Base-by-base conservation (phyloP, 2,888 invertebrate species). In the Mellilla xanthometata region DNA sequence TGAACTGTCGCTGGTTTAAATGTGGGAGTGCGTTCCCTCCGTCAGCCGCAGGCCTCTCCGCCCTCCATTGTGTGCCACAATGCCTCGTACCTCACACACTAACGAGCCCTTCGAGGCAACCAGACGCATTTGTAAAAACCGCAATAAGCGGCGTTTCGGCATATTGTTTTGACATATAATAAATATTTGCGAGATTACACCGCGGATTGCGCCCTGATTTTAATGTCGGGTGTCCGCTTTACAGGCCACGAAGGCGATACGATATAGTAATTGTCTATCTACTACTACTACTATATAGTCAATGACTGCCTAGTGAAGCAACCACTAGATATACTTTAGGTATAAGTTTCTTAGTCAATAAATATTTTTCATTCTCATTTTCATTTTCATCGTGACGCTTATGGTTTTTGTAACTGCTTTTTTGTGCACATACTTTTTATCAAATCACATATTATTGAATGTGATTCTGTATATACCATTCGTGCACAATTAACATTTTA, bases 141-240 rank as follows among this genome's bases (percentile, higher is more conserved):
- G 79, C 82, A 87, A 87, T 84, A 85, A 83, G 85, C 82, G 78
- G 76, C 83, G 81, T 88, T 88, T 88, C 82, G 89, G 87, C 86
- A 87, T 89, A 89, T 89, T 87, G 87, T 88, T 88, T 89, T 88
- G 89, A 88, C 89, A 87, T 88, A 88, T 82, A 88, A 89, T 89
- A 89, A 89, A 89, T 89, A 88, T 88, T 88, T 88, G 86, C 69
- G 68, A 81, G 86, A 88, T 87, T 83, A 76, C 76, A 72, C 76
- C 68, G 72, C 61, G 66, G 85, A 87, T 85, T 81, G 81, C 69
- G 56, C 54, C 57, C 71, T 66, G 86, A 83, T 86, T 80, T 77
- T 72, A 71, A 74, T 72, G 77, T 74, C 72, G 85, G 76, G 78
- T 68, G 35, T 35, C 19, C 28, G 36, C 9, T 36, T 36, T 36